These are phyloP conservation scores for Eciton burchellii DNA, from an alignment of 1,140 invertebrate species.

Conservation along the genomic window DNA sequence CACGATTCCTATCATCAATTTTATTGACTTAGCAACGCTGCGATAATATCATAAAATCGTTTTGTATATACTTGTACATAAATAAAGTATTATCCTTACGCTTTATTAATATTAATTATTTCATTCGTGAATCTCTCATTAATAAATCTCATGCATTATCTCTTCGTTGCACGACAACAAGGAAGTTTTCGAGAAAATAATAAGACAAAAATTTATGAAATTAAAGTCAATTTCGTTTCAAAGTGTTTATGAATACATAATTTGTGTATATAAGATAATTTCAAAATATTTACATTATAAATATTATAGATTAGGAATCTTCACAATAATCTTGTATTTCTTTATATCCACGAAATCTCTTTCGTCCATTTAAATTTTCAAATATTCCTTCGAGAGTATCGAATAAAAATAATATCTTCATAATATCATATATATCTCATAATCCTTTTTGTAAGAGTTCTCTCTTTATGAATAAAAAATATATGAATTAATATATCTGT, in stretches of 20 bases:
- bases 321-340: background rate
- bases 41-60: conserved; percentile 22
- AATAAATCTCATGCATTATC: too few relatives aligned
- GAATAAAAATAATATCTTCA: background rate
- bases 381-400: conserved; percentile 15
- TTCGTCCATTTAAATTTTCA: background rate
- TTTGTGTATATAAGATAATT: background rate
- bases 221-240: background rate
- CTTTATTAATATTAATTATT: conserved; percentile 9
- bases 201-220: background rate
- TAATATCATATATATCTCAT: background rate
- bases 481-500: background rate
- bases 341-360: background rate
- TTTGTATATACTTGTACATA: background rate
- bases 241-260: background rate
- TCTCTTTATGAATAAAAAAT: background rate
- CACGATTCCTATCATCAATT: conserved; percentile 48
- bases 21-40: conserved; percentile 51
- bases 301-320: background rate
- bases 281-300: background rate
- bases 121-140: too few relatives aligned
- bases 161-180: background rate
- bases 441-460: background rate
- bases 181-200: background rate
- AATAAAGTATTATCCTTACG: background rate